Evolutionary conservation across 2,888 invertebrate species (phyloP).

Genomic region (Limnephilus auricula): DNA sequence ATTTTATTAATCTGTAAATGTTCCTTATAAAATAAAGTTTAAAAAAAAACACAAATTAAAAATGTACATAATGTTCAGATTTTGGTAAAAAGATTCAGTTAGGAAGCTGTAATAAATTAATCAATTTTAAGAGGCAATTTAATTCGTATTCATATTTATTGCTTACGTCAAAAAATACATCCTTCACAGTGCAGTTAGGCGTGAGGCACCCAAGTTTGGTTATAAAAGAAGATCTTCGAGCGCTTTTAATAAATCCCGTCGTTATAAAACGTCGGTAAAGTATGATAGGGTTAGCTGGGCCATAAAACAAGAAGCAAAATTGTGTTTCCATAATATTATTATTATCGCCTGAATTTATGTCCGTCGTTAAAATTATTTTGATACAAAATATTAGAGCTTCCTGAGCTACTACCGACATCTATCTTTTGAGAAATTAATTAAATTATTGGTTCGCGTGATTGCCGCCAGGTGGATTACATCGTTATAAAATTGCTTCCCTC

Average conservation of each 20-base stretch:
- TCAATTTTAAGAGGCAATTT: not conserved
- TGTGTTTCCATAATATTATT: constrained; percentile 11
- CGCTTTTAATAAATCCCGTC: not conserved
- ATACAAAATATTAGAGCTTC: not conserved
- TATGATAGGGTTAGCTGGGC: not conserved
- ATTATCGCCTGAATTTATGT: constrained; percentile 14
- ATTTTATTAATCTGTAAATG: too few species aligned
- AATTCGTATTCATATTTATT: not conserved
- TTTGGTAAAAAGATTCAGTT: not conserved
- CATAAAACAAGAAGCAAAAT: not conserved
- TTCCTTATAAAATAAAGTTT: too few species aligned
- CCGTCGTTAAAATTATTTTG: constrained; percentile 18
- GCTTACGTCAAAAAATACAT: not conserved
- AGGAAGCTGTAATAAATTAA: not conserved
- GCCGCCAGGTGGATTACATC: constrained; percentile 9
- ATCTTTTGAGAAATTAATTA: not conserved
- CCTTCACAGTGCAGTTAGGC: not conserved
- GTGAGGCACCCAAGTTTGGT: not conserved
- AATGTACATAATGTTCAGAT: not conserved
- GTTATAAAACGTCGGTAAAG: not conserved
- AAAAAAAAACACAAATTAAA: too few species aligned
- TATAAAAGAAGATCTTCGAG: not conserved
- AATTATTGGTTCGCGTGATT: not conserved
- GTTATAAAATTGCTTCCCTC: not conserved
- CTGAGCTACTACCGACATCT: constrained; percentile 27